Base-by-base conservation (phyloP, 2,888 invertebrate genomes). In the Heliothis peltigera region DNA sequence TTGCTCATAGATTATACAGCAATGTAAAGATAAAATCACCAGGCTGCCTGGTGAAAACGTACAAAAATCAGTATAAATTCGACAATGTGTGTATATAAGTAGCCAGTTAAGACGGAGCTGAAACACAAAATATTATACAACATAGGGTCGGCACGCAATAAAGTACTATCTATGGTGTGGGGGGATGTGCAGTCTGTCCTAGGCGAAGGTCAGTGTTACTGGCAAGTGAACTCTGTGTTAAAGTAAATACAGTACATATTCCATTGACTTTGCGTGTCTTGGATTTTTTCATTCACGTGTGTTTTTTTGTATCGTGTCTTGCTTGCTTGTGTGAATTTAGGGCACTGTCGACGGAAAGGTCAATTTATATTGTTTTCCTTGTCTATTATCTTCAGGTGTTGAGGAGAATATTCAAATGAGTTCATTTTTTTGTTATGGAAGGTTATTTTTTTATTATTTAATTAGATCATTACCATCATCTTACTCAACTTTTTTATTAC, bases 131-230 rank as follows among this genome's bases (percentile, higher is more conserved):
- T 53, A 67, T 54, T 53, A 55, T 69, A 77, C 43, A 78, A 54
- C 47, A 57, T 61, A 64, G 83, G 74, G 76, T 65, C 68, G 72
- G 70, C 72, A 75, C 80, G 63, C 64, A 55, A 64, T 43, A 53
- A 54, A 66, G 18, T 74, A 79, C 87, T 89, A 89, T 82, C 89
- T 89, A 89, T 77, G 25, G 83, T 89, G 84, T 83, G 82, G 84
- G 84, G 83, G 83, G 84, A 68, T 91, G 91, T 91, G 80, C 42
- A 90, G 89, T 90, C 88, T 89, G 90, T 90, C 86, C 89, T 79
- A 71, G 25, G 79, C 73, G 77, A 70, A 75, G 75, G 80, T 77
- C 73, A 84, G 91, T 90, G 91, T 91, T 44, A 81, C 80, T 91
- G 91, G 77, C 71, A 67, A 89, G 90, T 92, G 80, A 82, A 77